Conservation (phyloP, 2,888 invertebrate genomes). For the Leucophora obtusa region DNA sequence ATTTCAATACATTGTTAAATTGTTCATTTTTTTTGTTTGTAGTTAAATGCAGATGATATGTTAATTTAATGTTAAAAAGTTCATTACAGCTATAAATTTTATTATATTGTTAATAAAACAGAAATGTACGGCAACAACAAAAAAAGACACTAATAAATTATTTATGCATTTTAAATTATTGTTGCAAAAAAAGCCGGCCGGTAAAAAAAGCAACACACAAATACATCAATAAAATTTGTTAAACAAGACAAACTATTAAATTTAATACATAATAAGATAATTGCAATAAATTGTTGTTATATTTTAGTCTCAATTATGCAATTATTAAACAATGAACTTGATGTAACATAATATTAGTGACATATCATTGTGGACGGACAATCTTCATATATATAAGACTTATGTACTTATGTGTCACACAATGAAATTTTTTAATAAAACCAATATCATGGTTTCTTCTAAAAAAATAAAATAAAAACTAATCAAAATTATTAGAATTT, state of each 20-base stretch:
- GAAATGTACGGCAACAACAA: neutral
- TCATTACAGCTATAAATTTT: constrained; percentile 49
- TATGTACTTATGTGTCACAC: too few relatives aligned
- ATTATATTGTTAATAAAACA: constrained; percentile 28
- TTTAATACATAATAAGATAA: constrained; percentile 3
- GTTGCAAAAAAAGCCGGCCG: constrained; percentile 37
- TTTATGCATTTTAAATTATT: constrained; percentile 9
- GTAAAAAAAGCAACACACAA: constrained; percentile 1
- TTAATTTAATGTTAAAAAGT: constrained; percentile 42
- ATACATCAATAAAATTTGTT: neutral
- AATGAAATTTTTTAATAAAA: too few relatives aligned
- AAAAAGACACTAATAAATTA: neutral
- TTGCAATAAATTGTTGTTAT: neutral
- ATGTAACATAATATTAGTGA: constrained; percentile 37
- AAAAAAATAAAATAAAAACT: too few relatives aligned
- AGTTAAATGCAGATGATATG: constrained; percentile 4
- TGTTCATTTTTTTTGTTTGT: neutral
- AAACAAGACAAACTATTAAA: constrained; percentile 14
- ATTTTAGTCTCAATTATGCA: constrained; percentile 25
- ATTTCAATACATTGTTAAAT: neutral
- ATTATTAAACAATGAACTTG: constrained; percentile 39
- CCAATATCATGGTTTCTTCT: too few relatives aligned
- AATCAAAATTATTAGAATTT: too few relatives aligned
- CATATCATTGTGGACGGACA: neutral
- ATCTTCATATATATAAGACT: neutral